Percentiles rank a stretch among this genome's conserved stretches.
These are phyloP conservation scores for Lucilia cuprina DNA, from an alignment of 1,140 invertebrate species.

Conservation along the genomic window DNA sequence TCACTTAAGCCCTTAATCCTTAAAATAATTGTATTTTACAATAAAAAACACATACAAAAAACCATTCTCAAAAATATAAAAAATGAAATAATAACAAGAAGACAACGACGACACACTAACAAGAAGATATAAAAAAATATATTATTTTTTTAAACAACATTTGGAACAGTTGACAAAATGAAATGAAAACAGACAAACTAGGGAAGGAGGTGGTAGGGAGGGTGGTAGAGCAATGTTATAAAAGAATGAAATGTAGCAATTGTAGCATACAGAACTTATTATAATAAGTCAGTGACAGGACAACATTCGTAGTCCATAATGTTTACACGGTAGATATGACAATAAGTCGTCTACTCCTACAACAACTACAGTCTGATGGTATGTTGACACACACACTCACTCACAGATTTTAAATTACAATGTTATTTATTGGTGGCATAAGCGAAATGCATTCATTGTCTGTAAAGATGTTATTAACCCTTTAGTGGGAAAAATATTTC, in stretches of 20 bases:
- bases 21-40: slow-evolving; percentile 34
- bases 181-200: not conserved
- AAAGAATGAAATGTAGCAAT: not conserved
- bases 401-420: too few species aligned
- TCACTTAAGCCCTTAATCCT: slow-evolving; percentile 26
- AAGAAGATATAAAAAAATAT: not conserved
- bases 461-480: too few species aligned
- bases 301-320: not conserved
- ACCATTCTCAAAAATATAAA: not conserved
- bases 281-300: slow-evolving; percentile 1
- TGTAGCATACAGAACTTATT: not conserved
- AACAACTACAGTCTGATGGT: too few species aligned
- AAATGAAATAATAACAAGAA: slow-evolving; percentile 10
- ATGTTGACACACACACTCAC: too few species aligned
- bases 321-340: not conserved
- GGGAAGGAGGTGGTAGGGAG: not conserved
- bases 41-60: not conserved
- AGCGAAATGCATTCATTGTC: too few species aligned
- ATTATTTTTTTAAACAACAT: not conserved
- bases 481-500: too few species aligned
- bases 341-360: not conserved
- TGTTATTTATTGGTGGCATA: too few species aligned
- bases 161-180: not conserved
- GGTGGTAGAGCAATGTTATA: not conserved
- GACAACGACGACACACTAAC: not conserved